Percentiles rank a stretch among this genome's conserved stretches.
Evolutionary conservation across 2,113 vertebrate species (phyloP).

Genomic region (Struthidea cinerea): DNA sequence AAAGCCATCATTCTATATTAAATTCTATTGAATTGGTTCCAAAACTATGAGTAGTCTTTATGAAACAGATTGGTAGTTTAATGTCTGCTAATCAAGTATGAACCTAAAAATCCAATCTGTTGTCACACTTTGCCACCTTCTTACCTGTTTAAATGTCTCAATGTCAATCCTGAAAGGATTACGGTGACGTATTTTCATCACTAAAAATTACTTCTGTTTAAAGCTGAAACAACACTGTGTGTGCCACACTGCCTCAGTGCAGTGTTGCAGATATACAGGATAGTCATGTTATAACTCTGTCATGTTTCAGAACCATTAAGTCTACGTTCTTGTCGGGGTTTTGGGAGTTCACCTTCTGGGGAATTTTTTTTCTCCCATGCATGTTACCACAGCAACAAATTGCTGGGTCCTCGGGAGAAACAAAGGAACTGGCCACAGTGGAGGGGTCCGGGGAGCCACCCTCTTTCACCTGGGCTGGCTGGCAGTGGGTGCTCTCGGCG

Average conservation of each 20-base stretch:
- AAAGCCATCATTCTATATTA: neutral
- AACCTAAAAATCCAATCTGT: neutral
- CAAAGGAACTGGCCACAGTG: too few species aligned
- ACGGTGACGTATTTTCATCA: neutral
- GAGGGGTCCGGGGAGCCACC: too few species aligned
- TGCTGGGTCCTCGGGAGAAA: too few species aligned
- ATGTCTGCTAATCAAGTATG: neutral
- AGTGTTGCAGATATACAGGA: neutral
- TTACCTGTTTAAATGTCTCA: neutral
- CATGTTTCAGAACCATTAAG: neutral
- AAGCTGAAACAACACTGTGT: neutral
- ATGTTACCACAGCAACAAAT: too few species aligned
- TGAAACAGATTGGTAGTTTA: neutral
- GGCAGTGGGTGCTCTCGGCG: too few species aligned
- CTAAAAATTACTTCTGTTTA: neutral
- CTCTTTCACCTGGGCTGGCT: too few species aligned
- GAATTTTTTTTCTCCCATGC: too few species aligned
- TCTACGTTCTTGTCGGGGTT: too few species aligned
- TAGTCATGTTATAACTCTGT: neutral
- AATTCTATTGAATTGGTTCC: neutral
- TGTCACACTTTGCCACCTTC: neutral
- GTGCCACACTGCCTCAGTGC: neutral
- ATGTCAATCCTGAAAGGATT: neutral
- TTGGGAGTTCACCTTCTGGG: too few species aligned
- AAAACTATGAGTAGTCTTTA: neutral